Evolutionary conservation across 2,797 vertebrate species (phyloP), one percentile per base, ranked within the genome.

Genomic region (Poecilia picta): DNA sequence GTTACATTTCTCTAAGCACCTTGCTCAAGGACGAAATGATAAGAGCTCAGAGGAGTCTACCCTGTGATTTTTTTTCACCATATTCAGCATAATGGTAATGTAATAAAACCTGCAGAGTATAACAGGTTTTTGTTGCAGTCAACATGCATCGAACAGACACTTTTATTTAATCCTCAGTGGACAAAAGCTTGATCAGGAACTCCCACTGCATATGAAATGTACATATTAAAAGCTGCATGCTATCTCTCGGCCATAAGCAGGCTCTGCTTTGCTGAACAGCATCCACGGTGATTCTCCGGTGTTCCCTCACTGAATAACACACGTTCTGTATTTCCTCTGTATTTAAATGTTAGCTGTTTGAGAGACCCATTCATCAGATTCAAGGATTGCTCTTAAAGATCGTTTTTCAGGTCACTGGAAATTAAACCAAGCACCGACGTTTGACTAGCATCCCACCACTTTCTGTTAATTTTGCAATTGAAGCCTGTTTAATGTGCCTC

Each of bases 381-480:
- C 20, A 45, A 8, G 23, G 5, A 45, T 68, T n/a, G 13, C 12
- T 45, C 23, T 45, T n/a, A 70, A n/a, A 25, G 46, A 77, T 62
- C 0, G 8, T 57, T 57, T 57, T 28, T 57, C n/a, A 13, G 55
- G 55, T 59, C 55, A 31, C 16, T 59, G 28, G 25, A 31, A 59
- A 15, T 15, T 1, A n/a, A 59, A 59, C 59, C 51, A 77, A 81
- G 82, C 80, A 87, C 80, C 82, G 91, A 93, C 90, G 88, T 88
- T 88, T 89, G 81, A 79, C 89, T 79, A 76, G 77, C 88, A 89
- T 95, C 80, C 70, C 85, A 90, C 96, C 95, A 89, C 90, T 87
- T 95, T 88, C 93, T 94, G 95, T 96, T 95, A 95, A 96, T 97
- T 95, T 95, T 85, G 74, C 89, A 95, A 96, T 96, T 94, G 93